Percentiles rank a stretch among this genome's conserved stretches.
These are phyloP conservation scores for Manis javanica DNA, from an alignment of 2,797 vertebrate genomes.

Conservation along the genomic window DNA sequence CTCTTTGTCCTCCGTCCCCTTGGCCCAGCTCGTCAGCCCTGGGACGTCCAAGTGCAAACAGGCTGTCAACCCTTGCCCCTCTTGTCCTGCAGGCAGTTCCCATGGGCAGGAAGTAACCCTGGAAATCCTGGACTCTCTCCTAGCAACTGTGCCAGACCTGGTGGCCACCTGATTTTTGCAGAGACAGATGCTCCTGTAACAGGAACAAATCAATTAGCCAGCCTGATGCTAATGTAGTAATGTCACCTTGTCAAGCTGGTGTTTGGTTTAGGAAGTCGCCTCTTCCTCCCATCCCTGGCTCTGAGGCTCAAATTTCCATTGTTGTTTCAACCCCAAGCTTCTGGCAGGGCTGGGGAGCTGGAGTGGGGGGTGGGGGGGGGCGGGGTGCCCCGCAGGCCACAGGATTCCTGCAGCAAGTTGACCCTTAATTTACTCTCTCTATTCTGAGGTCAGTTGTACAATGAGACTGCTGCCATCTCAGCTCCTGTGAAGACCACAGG, in stretches of 20 bases:
- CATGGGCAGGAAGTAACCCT: neutral
- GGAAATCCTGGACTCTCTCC: neutral
- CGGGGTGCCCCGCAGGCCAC: neutral
- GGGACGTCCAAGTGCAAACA: neutral
- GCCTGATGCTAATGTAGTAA: neutral
- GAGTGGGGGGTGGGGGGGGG: no score
- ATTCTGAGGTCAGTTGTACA: neutral
- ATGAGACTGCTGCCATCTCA: neutral
- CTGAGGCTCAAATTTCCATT: neutral
- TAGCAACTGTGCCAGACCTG: neutral
- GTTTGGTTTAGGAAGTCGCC: neutral
- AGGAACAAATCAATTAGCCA: conserved; percentile 34
- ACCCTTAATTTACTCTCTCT: neutral
- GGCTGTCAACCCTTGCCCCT: neutral
- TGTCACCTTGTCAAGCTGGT: neutral
- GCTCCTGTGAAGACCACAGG: neutral
- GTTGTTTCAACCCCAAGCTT: neutral
- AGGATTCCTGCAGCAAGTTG: neutral
- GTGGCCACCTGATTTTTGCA: neutral
- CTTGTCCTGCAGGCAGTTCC: neutral
- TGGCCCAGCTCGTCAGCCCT: neutral
- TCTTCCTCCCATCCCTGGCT: neutral
- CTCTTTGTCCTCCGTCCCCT: neutral
- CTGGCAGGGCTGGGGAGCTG: neutral
- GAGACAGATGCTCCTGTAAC: conserved; percentile 23